phyloP scores from a whole-genome alignment of 2,888 invertebrate species.

The Orchesellides sinensis region DNA sequence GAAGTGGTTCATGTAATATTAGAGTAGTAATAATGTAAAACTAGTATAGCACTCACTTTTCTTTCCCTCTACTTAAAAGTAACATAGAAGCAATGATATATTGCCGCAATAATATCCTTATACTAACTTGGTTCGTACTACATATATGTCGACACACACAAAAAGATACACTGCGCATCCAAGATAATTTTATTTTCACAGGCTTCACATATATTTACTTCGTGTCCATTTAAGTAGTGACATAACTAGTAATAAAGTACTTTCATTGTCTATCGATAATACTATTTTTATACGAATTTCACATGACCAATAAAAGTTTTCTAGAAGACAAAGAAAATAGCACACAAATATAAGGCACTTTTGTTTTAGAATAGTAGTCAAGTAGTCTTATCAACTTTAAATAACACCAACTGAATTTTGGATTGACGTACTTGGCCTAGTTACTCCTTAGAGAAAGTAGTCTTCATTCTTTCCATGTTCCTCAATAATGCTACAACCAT shows the following conservation, averaged over 20 bases:
- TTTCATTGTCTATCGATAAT: neutral
- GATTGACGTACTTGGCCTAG: too few relatives aligned
- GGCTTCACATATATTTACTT: neutral
- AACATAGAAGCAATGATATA: neutral
- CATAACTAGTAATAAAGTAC: neutral
- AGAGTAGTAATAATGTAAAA: too few relatives aligned
- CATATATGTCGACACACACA: too few relatives aligned
- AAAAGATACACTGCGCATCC: neutral
- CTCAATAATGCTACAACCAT: too few relatives aligned
- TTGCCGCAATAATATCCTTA: neutral
- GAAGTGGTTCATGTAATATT: too few relatives aligned
- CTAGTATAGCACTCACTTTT: neutral
- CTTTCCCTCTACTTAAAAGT: neutral
- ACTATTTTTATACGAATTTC: too few relatives aligned
- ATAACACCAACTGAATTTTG: conserved; percentile 1
- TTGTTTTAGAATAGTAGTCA: neutral
- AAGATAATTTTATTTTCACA: neutral
- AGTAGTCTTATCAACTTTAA: neutral
- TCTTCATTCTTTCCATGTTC: too few relatives aligned
- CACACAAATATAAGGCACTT: neutral
- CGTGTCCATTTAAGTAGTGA: neutral
- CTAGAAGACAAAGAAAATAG: neutral
- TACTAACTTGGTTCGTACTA: neutral
- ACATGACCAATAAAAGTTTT: neutral
- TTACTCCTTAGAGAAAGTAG: too few relatives aligned